Evolutionary conservation across 64 coral and sea anemone species (phyloP), one percentile per base, ranked within the genome.

Genomic region (Montipora capricornis): DNA sequence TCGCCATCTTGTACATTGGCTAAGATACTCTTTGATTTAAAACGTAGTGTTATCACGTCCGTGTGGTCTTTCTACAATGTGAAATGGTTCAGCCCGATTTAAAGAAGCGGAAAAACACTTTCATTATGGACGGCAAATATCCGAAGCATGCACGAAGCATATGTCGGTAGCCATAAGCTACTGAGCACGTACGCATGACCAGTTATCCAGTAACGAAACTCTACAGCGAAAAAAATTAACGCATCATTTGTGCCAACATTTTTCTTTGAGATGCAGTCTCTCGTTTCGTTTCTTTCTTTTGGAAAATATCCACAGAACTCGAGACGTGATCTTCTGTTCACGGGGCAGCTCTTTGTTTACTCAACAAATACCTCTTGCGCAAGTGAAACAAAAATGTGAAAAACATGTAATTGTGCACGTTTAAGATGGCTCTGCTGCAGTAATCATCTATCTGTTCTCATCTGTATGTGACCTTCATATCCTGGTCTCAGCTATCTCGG

Each of bases 281-380:
- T 17, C 4, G n/a, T 67, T 15, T 67, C 10, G 11, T 14, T 67
- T 67, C 4, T 67, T 67, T 67, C 62, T 67, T 9, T 67, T 67
- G 12, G 11, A 67, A 17, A 17, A 67, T 55, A 67, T 13, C 4
- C 0, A 67, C 15, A 14, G 16, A 67, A 62, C 24, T 82, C 53
- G 17, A 52, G 55, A 82, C 80, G 80, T 82, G 80, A 82, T 61
- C 53, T 82, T 20, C 6, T 8, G 11, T 52, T 82, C 80, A 44
- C 20, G 26, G 44, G 52, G 44, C 57, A 57, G 11, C 44, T 82
- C 80, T 82, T 82, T 82, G 80, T 82, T 82, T 82, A 62, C 24
- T 82, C 55, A 60, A 82, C 80, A 64, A 62, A 62, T 82, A 82
- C 29, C 22, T 82, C 10, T 62, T 82, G 20, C 80, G 61, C 80